Base-by-base conservation (phyloP, 2,888 invertebrate genomes). In the Noctua comes region DNA sequence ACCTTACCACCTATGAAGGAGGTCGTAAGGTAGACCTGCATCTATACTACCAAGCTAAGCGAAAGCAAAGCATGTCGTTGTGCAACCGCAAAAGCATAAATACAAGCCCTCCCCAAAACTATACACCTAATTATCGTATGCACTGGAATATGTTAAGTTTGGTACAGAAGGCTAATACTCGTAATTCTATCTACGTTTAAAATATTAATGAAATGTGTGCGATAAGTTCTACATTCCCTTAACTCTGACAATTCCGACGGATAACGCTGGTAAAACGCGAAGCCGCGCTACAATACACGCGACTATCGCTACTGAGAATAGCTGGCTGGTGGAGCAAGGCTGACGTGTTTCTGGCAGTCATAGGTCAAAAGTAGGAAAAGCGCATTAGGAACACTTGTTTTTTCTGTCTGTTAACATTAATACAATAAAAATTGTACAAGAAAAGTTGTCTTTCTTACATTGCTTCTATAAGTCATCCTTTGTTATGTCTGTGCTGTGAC, bases 101-200 rank as follows among this genome's bases (percentile, higher is more conserved):
- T n/a, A n/a, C n/a, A n/a, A n/a, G n/a, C n/a, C n/a, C n/a, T n/a
- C n/a, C n/a, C n/a, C n/a, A n/a, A n/a, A n/a, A n/a, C n/a, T 70
- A 62, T 4, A 27, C 64, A 40, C 18, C 43, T 75, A 48, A 68
- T 84, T 72, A 71, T 64, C 13, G 65, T 65, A 68, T 46, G 48
- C 24, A 57, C 51, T 64, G 10, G 10, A 57, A 57, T 27, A 62
- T 13, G 10, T 16, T 4, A 40, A 59, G 59, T 18, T 27, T 13
- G 11, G 3, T 21, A 48, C 54, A 82, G 71, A 71, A 80, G 46
- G 18, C 6, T 46, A 27, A 31, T n/a, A n/a, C n/a, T n/a, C n/a
- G n/a, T n/a, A 57, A n/a, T n/a, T 59, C 10, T 16, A 27, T 1
- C 18, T 27, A 36, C 4, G 3, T 1, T n/a, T 4, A 76, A 36